Conservation (phyloP, 2,113 vertebrate genomes). For the Diadophis punctatus region DNA sequence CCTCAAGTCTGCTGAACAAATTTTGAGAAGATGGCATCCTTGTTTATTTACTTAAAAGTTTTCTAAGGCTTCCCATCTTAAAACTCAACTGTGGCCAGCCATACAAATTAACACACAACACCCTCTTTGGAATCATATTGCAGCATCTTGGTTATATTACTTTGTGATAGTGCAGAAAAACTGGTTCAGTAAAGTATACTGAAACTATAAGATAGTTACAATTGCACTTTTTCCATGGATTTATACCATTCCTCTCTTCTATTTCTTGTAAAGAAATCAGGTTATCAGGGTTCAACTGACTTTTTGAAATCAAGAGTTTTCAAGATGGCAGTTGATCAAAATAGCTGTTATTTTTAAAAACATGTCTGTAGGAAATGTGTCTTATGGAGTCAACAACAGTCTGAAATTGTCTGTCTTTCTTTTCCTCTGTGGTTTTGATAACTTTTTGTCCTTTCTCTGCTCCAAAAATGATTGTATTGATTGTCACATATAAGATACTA, state of each 20-base stretch:
- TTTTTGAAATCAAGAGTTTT: conserved; percentile 2
- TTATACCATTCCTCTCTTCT: conserved; percentile 13
- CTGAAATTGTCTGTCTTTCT: conserved; percentile 21
- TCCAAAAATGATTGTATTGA: not conserved
- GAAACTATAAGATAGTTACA: not conserved
- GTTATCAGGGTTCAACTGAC: not conserved
- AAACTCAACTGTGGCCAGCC: not conserved
- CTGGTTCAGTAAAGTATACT: not conserved
- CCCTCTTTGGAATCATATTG: conserved; percentile 6
- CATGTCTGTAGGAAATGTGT: not conserved
- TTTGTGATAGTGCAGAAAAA: not conserved
- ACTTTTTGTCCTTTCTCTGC: not conserved
- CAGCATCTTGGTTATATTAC: not conserved
- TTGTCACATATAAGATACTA: conserved; percentile 1
- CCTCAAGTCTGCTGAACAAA: not conserved
- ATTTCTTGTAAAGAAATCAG: not conserved
- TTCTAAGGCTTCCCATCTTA: not conserved
- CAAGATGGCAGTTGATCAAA: not conserved
- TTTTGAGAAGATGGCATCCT: not conserved
- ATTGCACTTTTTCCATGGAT: conserved; percentile 10
- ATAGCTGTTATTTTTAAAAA: conserved; percentile 12
- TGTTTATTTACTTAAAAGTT: not conserved
- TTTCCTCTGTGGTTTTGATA: not conserved
- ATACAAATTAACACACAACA: not conserved
- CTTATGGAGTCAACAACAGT: not conserved